Conservation (phyloP, 1,140 invertebrate genomes). For the Medauroidea extradentata region DNA sequence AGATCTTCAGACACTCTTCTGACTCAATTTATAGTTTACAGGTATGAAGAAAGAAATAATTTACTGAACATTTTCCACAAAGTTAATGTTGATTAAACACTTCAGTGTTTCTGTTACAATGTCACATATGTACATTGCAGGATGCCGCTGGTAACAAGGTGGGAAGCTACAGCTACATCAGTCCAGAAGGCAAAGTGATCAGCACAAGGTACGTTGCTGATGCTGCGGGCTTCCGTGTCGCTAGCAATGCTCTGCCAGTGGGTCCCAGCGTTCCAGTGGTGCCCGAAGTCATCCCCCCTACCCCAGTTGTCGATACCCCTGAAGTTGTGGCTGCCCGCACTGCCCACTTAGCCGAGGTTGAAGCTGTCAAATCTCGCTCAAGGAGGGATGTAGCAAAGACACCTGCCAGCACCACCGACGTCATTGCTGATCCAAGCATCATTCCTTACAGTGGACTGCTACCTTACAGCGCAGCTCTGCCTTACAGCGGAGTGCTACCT, state of each 20-base stretch:
- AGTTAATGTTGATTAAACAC: not conserved
- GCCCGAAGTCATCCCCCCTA: not conserved
- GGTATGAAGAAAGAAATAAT: not conserved
- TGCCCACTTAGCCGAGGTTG: slow-evolving; percentile 26
- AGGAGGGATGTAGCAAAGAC: slow-evolving; percentile 25
- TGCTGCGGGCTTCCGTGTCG: slow-evolving; percentile 49
- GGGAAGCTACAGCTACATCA: slow-evolving; percentile 51
- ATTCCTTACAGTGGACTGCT: not conserved
- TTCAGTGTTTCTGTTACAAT: not conserved
- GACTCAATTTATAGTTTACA: not conserved
- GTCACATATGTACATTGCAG: slow-evolving; percentile 18
- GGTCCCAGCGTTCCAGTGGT: slow-evolving; percentile 5
- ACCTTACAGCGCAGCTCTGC: slow-evolving; percentile 1
- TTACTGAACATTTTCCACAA: not conserved
- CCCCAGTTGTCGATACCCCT: slow-evolving; percentile 21
- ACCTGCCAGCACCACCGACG: slow-evolving; percentile 31
- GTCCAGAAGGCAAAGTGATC: slow-evolving; percentile 48
- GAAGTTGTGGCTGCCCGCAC: slow-evolving; percentile 33
- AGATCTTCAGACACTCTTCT: no score
- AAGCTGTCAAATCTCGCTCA: slow-evolving; percentile 3
- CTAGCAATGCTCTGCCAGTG: slow-evolving; percentile 45
- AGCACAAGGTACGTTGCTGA: slow-evolving; percentile 48
- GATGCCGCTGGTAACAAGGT: slow-evolving; percentile 51
- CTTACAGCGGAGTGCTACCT: slow-evolving; percentile 2
- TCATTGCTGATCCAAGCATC: no score